Percentiles rank a stretch among this genome's conserved stretches.
Evolutionary conservation across 2,113 vertebrate species (phyloP).

Genomic region (Trichechus manatus): DNA sequence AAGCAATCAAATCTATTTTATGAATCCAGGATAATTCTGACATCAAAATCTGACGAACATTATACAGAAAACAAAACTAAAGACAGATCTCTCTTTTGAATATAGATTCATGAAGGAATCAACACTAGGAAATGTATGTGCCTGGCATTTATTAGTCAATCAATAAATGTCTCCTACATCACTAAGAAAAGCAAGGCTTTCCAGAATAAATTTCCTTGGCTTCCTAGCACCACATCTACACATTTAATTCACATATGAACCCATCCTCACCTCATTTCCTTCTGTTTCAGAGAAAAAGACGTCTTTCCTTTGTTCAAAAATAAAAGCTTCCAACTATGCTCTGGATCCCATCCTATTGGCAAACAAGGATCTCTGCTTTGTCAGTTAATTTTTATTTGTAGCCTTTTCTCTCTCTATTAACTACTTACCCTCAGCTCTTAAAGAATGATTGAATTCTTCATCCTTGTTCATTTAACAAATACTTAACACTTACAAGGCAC

Average conservation of each 20-base stretch:
- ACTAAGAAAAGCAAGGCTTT: neutral
- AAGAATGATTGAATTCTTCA: neutral
- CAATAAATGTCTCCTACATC: neutral
- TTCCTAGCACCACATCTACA: neutral
- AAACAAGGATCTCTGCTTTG: neutral
- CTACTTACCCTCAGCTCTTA: neutral
- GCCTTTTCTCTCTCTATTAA: neutral
- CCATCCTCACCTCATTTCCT: conserved; percentile 2
- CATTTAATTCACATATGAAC: conserved; percentile 9
- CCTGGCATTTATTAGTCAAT: conserved; percentile 39
- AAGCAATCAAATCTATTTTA: conserved; percentile 66
- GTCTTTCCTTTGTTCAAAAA: neutral
- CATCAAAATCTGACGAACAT: conserved; percentile 64
- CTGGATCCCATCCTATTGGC: neutral
- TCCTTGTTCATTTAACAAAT: neutral
- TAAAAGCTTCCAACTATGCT: neutral
- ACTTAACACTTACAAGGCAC: neutral
- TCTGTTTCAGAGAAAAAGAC: neutral
- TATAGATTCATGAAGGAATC: neutral
- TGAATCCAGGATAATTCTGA: conserved; percentile 64
- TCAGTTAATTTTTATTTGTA: neutral
- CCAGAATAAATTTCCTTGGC: conserved; percentile 18
- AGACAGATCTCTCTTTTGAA: conserved; percentile 46
- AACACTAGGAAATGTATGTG: neutral
- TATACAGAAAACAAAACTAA: conserved; percentile 23